Conservation (phyloP, 1,140 invertebrate genomes). For the Drosophila dunni region DNA sequence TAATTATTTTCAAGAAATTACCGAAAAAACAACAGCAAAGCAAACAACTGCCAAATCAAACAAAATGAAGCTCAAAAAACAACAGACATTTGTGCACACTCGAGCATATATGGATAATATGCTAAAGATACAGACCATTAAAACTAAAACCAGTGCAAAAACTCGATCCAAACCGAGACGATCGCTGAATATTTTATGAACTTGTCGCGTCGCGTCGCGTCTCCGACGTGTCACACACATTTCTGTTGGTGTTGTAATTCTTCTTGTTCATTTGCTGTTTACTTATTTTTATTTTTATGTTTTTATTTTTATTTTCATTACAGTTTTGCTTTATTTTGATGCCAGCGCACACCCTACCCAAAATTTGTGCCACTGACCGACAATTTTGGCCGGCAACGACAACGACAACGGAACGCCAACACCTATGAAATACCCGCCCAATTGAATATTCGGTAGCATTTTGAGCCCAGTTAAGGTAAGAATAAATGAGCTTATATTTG, state of each 20-base stretch:
- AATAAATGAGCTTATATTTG: too few relatives aligned
- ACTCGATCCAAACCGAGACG: constrained; percentile 53
- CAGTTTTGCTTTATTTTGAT: constrained; percentile 49
- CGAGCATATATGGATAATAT: constrained; percentile 33
- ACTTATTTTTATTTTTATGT: constrained; percentile 41
- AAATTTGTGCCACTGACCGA: constrained; percentile 81
- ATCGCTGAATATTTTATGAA: constrained; percentile 71
- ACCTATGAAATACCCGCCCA: constrained; percentile 25
- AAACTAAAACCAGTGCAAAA: constrained; percentile 80
- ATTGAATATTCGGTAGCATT: constrained; percentile 54
- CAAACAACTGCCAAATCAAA: constrained; percentile 29
- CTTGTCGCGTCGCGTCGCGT: constrained; percentile 42
- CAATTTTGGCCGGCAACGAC: constrained; percentile 52
- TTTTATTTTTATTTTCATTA: not conserved
- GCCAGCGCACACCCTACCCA: constrained; percentile 64
- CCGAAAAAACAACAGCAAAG: constrained; percentile 56
- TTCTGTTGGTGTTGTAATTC: constrained; percentile 61
- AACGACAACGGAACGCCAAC: constrained; percentile 39
- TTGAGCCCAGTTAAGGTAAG: not conserved
- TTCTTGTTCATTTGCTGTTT: constrained; percentile 54
- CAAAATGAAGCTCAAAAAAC: constrained; percentile 28
- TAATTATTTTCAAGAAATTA: constrained; percentile 75
- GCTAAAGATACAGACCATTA: constrained; percentile 65
- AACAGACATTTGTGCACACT: constrained; percentile 13
- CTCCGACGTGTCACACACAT: constrained; percentile 53